phyloP scores from a whole-genome alignment of 1,140 invertebrate species.

The Zaprionus vittiger region DNA sequence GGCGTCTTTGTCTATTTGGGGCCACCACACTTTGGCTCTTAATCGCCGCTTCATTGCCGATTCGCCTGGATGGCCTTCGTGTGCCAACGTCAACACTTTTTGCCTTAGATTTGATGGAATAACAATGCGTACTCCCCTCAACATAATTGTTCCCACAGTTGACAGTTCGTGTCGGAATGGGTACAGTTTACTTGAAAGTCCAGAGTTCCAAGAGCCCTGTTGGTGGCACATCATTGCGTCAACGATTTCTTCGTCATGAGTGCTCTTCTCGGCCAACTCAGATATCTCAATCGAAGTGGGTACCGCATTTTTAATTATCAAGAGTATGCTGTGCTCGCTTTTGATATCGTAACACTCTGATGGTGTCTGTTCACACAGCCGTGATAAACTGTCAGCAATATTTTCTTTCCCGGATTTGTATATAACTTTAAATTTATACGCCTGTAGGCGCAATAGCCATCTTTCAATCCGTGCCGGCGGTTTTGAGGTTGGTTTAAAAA shows the following conservation, averaged over 20 bases:
- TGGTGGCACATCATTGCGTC: too few relatives aligned
- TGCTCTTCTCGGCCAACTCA: too few relatives aligned
- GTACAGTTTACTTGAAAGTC: too few relatives aligned
- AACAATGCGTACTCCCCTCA: not conserved
- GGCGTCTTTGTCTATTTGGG: not conserved
- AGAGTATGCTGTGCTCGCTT: too few relatives aligned
- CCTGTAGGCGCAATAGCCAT: constrained; percentile 33
- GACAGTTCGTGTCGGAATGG: too few relatives aligned
- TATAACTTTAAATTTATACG: constrained; percentile 3
- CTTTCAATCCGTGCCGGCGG: constrained; percentile 29
- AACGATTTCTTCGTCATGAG: constrained; percentile 13
- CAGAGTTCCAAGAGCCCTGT: too few relatives aligned
- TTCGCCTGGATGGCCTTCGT: constrained; percentile 13
- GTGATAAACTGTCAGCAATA: too few relatives aligned
- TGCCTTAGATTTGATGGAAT: constrained; percentile 4
- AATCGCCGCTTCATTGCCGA: constrained; percentile 16
- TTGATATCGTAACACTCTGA: too few relatives aligned
- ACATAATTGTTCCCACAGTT: not conserved
- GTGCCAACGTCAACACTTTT: not conserved
- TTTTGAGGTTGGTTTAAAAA: constrained; percentile 35
- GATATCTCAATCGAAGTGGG: constrained; percentile 18
- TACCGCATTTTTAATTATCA: not conserved
- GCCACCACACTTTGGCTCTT: not conserved
- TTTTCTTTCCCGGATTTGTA: too few relatives aligned
- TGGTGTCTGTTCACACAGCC: too few relatives aligned